Conservation (phyloP, 2,797 vertebrate genomes). For the Strix occidentalis region DNA sequence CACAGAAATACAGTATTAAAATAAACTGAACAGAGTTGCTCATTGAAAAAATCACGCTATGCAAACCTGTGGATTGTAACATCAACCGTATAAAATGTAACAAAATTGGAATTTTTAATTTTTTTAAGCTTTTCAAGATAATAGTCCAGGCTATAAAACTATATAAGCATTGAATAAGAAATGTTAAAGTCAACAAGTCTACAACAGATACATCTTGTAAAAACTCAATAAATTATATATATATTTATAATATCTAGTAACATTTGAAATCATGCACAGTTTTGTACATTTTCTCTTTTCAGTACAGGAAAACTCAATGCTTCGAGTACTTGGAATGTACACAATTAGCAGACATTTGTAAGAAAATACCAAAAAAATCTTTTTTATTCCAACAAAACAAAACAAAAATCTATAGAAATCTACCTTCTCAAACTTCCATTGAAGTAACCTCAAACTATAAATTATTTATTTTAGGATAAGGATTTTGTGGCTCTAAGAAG, state of each 20-base stretch:
- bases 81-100: slow-evolving; percentile 75
- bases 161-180: slow-evolving; percentile 81
- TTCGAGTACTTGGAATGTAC: slow-evolving; percentile 79
- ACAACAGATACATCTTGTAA: slow-evolving; percentile 83
- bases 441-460: slow-evolving; percentile 76
- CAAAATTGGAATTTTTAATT: slow-evolving; percentile 60
- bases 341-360: slow-evolving; percentile 77
- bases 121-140: slow-evolving; percentile 75
- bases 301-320: slow-evolving; percentile 62
- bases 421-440: slow-evolving; percentile 73
- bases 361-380: slow-evolving; percentile 75
- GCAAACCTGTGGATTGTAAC: slow-evolving; percentile 80
- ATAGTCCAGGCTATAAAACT: slow-evolving; percentile 76
- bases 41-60: slow-evolving; percentile 55
- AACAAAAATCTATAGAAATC: slow-evolving; percentile 76
- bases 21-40: slow-evolving; percentile 61
- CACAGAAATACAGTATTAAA: slow-evolving; percentile 74
- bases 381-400: slow-evolving; percentile 72
- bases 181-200: slow-evolving; percentile 84
- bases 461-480: slow-evolving; percentile 73
- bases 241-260: slow-evolving; percentile 80
- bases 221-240: slow-evolving; percentile 88
- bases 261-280: slow-evolving; percentile 74
- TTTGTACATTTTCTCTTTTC: slow-evolving; percentile 70
- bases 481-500: slow-evolving; percentile 69